Base-by-base conservation (phyloP, 2,113 vertebrate genomes). In the Eubucco bourcierii region DNA sequence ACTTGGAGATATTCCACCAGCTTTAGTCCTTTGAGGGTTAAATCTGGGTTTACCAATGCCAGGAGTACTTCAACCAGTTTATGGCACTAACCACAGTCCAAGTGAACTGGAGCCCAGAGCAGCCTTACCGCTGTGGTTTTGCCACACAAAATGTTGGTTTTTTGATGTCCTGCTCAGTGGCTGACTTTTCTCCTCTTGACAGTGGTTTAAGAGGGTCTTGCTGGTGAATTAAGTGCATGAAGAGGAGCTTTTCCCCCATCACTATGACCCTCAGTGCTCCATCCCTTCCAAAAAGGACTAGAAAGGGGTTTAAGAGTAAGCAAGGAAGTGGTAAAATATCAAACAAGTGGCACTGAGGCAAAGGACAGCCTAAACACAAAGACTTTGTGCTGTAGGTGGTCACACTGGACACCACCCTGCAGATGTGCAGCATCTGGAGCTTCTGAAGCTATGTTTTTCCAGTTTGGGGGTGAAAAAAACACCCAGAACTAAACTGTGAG, bases 81-180 rank as follows among this genome's bases (percentile, higher is more conserved):
- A 16, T 55, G 27, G 53, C 28, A 27, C 53, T 55, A 23, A 28
- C 44, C 15, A 2, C 1, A 1, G 39, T 44, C 31, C 21, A 24
- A 2, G 1, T 0, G 0, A 21, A 12, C 55, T 56, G 24, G 74
- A 76, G 46, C 46, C 34, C 28, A 4, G 10, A 9, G 71, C 10
- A 78, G 58, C 25, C 46, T 47, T 21, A 9, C 59, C 80, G 68
- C 83, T 85, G 24, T 63, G 64, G 17, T 76, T 91, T 78, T 53
- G 81, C n/a, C n/a, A 2, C 7, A 21, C 59, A 76, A 59, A 82
- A 31, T 8, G 9, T 31, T 9, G 14, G 78, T 71, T 84, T 21
- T 7, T 1, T 9, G 19, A 19, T 12, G 12, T 52, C 9, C 39
- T 71, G 28, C 50, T 80, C 41, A 14, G 9, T 28, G 15, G 60